Percentiles rank a stretch among this genome's conserved stretches.
phyloP scores from a whole-genome alignment of 2,888 invertebrate genomes.

The Tenthredo distinguenda region DNA sequence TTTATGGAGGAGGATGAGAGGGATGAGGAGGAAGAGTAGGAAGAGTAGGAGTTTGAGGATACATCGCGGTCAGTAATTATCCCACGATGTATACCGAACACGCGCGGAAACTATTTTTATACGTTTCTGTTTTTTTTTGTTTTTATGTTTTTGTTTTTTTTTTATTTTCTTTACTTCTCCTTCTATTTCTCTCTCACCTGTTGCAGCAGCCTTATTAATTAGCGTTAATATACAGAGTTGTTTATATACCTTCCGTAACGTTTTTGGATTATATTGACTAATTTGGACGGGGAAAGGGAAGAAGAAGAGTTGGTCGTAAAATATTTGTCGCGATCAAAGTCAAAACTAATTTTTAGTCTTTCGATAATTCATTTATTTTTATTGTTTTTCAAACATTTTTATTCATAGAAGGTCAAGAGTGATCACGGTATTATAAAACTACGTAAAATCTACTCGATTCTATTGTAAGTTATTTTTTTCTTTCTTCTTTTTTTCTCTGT shows the following conservation, averaged over 20 bases:
- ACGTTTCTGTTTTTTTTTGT: not conserved
- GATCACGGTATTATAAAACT: too few species aligned
- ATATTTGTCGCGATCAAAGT: too few species aligned
- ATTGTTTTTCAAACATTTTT: too few species aligned
- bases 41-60: not conserved
- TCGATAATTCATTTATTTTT: too few species aligned
- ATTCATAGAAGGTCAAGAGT: too few species aligned
- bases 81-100: not conserved
- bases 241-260: too few species aligned
- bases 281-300: too few species aligned
- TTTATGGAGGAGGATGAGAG: not conserved
- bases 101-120: not conserved
- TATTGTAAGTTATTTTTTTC: not conserved
- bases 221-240: not conserved
- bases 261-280: too few species aligned
- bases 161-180: not conserved
- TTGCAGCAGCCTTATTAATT: not conserved
- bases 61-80: not conserved
- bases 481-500: not conserved
- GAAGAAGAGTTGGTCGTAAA: too few species aligned
- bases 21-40: not conserved
- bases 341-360: too few species aligned
- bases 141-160: not conserved
- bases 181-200: constrained; percentile 8
- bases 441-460: too few species aligned